A percentile compares a stretch with the other conserved stretches of the same genome.
phyloP scores from a whole-genome alignment of 2,797 vertebrate species.

The Erithacus rubecula region DNA sequence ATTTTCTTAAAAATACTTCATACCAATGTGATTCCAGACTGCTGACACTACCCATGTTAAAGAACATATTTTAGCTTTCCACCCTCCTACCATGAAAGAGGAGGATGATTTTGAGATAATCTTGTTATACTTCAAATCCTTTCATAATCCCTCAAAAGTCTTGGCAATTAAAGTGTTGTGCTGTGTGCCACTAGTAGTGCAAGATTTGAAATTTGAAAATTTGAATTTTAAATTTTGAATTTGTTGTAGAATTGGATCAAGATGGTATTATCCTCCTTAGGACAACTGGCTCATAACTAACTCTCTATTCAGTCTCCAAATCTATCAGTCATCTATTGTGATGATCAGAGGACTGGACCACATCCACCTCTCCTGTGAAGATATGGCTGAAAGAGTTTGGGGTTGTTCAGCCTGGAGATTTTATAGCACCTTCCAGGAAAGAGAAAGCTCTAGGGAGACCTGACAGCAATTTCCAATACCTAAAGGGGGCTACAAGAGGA shows the following conservation, averaged over 20 bases:
- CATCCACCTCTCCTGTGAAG: background rate
- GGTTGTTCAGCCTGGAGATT: background rate
- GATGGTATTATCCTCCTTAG: background rate
- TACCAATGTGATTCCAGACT: background rate
- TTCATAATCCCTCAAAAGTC: background rate
- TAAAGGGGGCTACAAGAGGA: background rate
- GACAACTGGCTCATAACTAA: background rate
- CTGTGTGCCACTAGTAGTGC: background rate
- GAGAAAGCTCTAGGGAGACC: background rate
- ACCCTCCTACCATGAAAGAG: accelerated
- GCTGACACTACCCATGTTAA: background rate
- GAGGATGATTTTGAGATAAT: background rate
- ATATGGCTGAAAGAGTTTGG: background rate
- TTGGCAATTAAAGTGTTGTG: background rate
- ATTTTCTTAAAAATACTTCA: background rate
- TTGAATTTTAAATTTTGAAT: no score
- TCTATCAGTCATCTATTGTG: background rate
- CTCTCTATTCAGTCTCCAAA: background rate
- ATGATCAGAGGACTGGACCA: background rate
- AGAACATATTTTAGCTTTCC: background rate
- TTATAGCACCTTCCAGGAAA: background rate
- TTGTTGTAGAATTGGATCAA: background rate
- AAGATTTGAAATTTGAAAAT: background rate
- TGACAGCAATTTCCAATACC: background rate
- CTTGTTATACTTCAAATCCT: background rate